These are phyloP conservation scores for Columba guinea DNA, from an alignment of 2,797 vertebrate genomes.

Conservation along the genomic window DNA sequence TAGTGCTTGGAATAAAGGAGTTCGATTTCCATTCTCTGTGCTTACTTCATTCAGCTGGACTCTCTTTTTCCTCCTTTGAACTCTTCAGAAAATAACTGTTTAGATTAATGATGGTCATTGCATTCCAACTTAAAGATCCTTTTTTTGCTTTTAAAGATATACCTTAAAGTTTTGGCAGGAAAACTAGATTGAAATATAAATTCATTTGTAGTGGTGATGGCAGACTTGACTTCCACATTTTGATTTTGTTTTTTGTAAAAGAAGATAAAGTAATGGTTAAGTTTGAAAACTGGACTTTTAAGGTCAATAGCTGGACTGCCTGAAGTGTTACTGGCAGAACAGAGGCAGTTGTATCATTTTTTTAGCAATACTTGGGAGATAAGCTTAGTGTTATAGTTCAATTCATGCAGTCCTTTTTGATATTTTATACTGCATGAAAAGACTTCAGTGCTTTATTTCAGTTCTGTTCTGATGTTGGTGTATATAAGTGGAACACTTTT, in stretches of 20 bases:
- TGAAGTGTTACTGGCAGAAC: background rate
- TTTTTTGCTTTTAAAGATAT: background rate
- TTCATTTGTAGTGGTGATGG: background rate
- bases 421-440: background rate
- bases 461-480: background rate
- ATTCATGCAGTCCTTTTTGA: background rate
- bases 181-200: background rate
- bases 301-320: background rate
- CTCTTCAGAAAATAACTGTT: background rate
- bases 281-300: background rate
- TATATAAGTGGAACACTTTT: background rate
- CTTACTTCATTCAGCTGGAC: background rate
- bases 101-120: background rate
- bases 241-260: background rate
- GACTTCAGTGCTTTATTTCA: background rate
- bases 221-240: background rate
- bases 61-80: background rate
- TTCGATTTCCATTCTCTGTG: background rate
- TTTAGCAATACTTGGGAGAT: background rate
- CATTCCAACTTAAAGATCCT: background rate
- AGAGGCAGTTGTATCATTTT: background rate
- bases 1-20: background rate
- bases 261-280: background rate
- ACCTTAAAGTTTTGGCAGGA: background rate
- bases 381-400: background rate